These are phyloP conservation scores for Junonia oenone DNA, from an alignment of 2,888 invertebrate genomes.

Conservation along the genomic window DNA sequence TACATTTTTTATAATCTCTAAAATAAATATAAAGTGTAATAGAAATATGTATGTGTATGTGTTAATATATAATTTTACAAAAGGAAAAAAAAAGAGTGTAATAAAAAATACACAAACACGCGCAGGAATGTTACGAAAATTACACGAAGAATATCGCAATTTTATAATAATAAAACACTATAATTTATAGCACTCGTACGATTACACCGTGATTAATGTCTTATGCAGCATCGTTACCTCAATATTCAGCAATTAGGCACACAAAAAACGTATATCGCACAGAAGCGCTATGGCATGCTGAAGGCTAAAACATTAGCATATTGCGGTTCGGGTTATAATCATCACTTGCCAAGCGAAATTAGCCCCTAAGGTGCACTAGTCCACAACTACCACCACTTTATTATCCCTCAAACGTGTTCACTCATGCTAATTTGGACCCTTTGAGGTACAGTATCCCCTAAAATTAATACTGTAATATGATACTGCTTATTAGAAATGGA, in stretches of 20 bases:
- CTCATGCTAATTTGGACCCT: conserved; percentile 71
- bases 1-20: no score
- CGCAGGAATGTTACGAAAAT: background rate
- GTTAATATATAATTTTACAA: background rate
- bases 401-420: conserved; percentile 68
- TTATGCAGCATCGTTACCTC: conserved; percentile 1
- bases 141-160: background rate
- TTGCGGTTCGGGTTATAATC: conserved; percentile 67
- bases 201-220: conserved; percentile 2
- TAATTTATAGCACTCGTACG: background rate
- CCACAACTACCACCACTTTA: conserved; percentile 65
- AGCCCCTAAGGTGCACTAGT: conserved; percentile 73
- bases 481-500: conserved; percentile 32
- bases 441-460: conserved; percentile 54
- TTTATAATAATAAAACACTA: background rate
- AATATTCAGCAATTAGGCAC: conserved; percentile 18
- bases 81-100: background rate
- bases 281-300: conserved; percentile 49
- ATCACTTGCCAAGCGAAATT: conserved; percentile 70
- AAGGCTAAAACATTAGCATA: conserved; percentile 75
- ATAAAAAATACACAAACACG: background rate
- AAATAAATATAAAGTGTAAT: no score
- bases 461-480: conserved; percentile 39
- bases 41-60: no score
- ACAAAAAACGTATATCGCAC: conserved; percentile 37